A percentile compares a stretch with the other conserved stretches of the same genome.
These are phyloP conservation scores for Cyprinella venusta DNA, from an alignment of 2,797 vertebrate genomes.

Conservation along the genomic window DNA sequence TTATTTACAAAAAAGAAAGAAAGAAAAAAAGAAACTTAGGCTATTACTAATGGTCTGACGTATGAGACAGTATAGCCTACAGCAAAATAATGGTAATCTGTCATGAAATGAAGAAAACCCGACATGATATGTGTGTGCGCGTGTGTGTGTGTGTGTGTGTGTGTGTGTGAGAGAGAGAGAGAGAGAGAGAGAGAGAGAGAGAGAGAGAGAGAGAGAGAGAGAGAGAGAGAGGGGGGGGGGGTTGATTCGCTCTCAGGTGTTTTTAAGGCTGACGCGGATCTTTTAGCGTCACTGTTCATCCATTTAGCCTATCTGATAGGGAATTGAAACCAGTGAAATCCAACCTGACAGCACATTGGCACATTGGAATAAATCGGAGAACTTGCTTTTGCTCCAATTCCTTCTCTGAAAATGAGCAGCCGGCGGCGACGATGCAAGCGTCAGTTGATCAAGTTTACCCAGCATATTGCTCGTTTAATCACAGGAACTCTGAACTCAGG, in stretches of 20 bases:
- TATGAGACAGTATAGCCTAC: neutral
- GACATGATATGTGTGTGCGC: too few relatives aligned
- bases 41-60: neutral
- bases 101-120: neutral
- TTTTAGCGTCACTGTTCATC: neutral
- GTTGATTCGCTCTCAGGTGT: neutral
- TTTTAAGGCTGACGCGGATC: neutral
- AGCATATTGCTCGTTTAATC: constrained; percentile 83
- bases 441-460: constrained; percentile 84
- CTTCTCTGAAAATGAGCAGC: constrained; percentile 80
- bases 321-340: neutral
- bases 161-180: neutral
- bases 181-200: neutral
- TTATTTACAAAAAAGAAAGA: neutral
- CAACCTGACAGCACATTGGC: neutral
- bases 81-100: neutral
- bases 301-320: neutral
- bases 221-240: neutral
- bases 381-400: neutral
- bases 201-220: neutral
- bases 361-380: neutral
- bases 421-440: constrained; percentile 85
- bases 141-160: too few relatives aligned
- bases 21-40: too few relatives aligned
- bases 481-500: constrained; percentile 85